A percentile compares a stretch with the other conserved stretches of the same genome.
Evolutionary conservation across 2,888 invertebrate species (phyloP).

Genomic region (Drosophila meridionalis): DNA sequence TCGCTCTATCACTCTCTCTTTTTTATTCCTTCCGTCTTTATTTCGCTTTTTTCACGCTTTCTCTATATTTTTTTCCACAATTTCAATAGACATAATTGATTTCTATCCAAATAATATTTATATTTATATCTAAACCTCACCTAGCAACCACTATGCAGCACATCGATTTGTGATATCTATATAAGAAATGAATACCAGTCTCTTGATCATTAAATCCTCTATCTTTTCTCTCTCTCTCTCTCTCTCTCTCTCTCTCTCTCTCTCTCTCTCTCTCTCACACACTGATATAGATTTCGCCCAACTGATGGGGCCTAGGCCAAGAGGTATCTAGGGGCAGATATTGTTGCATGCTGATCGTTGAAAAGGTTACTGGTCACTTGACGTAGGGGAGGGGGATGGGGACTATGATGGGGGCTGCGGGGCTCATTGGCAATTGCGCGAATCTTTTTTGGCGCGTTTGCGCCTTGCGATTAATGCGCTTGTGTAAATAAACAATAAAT

Average conservation of each 20-base stretch:
- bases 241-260: not conserved
- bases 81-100: not conserved
- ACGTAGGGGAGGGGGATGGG: not conserved
- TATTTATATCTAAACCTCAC: not conserved
- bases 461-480: slow-evolving; percentile 78
- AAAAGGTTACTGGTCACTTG: not conserved
- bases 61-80: not conserved
- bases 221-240: slow-evolving; percentile 22
- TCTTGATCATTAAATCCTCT: slow-evolving; percentile 14
- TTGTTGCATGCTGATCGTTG: slow-evolving; percentile 3
- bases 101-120: not conserved
- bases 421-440: slow-evolving; percentile 65
- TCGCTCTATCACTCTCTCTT: not conserved
- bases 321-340: not conserved
- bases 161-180: slow-evolving; percentile 3
- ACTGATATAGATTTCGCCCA: slow-evolving; percentile 27
- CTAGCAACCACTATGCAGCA: slow-evolving; percentile 32
- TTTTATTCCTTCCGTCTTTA: not conserved
- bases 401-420: slow-evolving; percentile 30
- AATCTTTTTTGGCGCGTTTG: slow-evolving; percentile 77
- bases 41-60: not conserved
- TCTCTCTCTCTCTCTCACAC: not conserved
- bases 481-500: slow-evolving; percentile 81
- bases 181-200: slow-evolving; percentile 33
- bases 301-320: not conserved